Conservation (phyloP, 2,113 vertebrate species). For the Calidris pugnax region DNA sequence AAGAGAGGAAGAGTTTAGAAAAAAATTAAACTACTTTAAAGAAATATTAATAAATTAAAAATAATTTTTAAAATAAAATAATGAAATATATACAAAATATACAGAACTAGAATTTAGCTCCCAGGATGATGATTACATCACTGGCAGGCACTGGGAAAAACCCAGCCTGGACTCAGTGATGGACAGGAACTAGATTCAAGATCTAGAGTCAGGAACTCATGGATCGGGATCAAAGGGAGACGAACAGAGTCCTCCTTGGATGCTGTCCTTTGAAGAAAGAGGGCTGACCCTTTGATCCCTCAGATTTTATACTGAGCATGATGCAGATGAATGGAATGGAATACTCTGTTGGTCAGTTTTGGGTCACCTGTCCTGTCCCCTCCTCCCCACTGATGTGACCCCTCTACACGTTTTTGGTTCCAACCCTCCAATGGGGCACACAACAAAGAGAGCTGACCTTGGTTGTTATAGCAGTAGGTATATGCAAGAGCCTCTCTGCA, state of each 20-base stretch:
- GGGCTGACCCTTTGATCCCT: background rate
- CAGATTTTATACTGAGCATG: background rate
- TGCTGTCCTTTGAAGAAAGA: background rate
- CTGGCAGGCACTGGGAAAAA: background rate
- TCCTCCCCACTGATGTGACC: background rate
- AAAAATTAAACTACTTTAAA: background rate
- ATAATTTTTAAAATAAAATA: background rate
- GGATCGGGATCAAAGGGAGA: background rate
- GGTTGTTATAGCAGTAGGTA: background rate
- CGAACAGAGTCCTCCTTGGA: background rate
- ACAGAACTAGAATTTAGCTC: background rate
- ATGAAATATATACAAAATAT: background rate
- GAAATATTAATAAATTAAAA: background rate
- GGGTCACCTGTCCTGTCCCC: background rate
- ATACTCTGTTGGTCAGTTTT: background rate
- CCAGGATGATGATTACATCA: background rate
- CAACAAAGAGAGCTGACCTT: background rate
- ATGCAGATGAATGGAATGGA: background rate
- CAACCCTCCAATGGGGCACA: background rate
- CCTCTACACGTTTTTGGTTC: background rate
- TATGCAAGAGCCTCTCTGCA: background rate
- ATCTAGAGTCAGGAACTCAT: background rate
- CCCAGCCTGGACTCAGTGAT: background rate
- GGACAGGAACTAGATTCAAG: background rate
- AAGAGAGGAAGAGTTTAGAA: background rate